A percentile compares a stretch with the other conserved stretches of the same genome.
phyloP scores from a whole-genome alignment of 1,140 invertebrate genomes.

The Lucilia cuprina region DNA sequence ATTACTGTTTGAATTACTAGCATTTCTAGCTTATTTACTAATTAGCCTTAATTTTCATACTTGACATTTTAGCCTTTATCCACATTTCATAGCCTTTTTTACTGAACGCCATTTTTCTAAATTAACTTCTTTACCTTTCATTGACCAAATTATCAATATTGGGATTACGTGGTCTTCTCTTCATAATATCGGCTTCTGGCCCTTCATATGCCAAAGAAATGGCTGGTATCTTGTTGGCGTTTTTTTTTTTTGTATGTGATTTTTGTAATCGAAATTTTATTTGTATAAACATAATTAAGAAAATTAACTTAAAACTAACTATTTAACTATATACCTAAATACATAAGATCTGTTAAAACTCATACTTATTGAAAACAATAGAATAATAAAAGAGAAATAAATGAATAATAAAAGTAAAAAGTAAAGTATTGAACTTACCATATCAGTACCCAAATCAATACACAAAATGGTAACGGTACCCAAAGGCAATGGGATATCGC shows the following conservation, averaged over 20 bases:
- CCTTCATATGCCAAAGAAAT: constrained; percentile 98
- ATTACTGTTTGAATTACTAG: background rate
- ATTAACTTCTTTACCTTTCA: constrained; percentile 76
- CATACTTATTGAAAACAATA: background rate
- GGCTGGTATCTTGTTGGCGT: constrained; percentile 82
- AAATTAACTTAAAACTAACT: constrained; percentile 14
- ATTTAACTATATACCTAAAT: background rate
- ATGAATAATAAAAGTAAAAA: background rate
- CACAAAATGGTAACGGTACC: constrained; percentile 99
- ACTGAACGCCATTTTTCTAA: background rate
- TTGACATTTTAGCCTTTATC: background rate
- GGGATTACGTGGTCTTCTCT: constrained; percentile 94
- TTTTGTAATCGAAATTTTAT: constrained; percentile 41
- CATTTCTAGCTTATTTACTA: background rate
- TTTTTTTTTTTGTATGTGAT: constrained; percentile 36
- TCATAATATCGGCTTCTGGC: constrained; percentile 99
- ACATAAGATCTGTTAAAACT: background rate
- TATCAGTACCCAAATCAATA: constrained; percentile 99
- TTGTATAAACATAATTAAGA: constrained; percentile 16
- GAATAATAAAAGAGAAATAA: background rate
- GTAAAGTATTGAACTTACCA: constrained; percentile 76
- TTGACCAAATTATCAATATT: constrained; percentile 96
- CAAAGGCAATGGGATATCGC: constrained; percentile 95
- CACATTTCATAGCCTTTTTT: background rate
- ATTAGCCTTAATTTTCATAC: too few species aligned